Conservation (phyloP, 2,888 invertebrate genomes). For the Torymus auratus region DNA sequence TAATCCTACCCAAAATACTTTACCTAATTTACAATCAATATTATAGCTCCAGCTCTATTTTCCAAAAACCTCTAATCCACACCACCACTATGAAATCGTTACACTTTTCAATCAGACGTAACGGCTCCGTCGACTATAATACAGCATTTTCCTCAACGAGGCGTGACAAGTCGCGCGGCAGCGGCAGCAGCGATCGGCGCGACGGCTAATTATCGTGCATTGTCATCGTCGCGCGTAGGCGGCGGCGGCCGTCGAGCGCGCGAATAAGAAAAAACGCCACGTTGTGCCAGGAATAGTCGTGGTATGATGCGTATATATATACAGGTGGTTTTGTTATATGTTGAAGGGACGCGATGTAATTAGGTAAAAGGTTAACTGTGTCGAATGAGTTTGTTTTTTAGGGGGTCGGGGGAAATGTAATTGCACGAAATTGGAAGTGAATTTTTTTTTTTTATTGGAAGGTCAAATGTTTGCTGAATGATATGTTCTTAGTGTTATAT, state of each 20-base stretch:
- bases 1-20: too few relatives aligned
- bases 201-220: slow-evolving; percentile 51
- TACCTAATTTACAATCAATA: too few relatives aligned
- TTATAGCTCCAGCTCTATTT: too few relatives aligned
- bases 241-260: slow-evolving; percentile 19
- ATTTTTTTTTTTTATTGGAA: too few relatives aligned
- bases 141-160: slow-evolving; percentile 10
- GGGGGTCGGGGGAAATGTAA: too few relatives aligned
- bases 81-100: neutral
- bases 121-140: neutral
- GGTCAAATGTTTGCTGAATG: too few relatives aligned
- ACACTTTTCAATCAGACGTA: neutral
- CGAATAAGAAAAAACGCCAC: too few relatives aligned
- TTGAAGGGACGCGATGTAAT: slow-evolving; percentile 7
- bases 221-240: slow-evolving; percentile 41
- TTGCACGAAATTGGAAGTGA: too few relatives aligned
- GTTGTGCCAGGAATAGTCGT: slow-evolving; percentile 27
- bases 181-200: neutral
- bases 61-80: too few relatives aligned
- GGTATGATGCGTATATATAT: neutral
- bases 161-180: slow-evolving; percentile 21
- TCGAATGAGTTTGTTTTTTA: too few relatives aligned
- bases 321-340: slow-evolving; percentile 3
- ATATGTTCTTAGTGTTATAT: too few relatives aligned
- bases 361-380: neutral